Evolutionary conservation across 2,797 vertebrate species (phyloP).

Genomic region (Thunnus albacares): DNA sequence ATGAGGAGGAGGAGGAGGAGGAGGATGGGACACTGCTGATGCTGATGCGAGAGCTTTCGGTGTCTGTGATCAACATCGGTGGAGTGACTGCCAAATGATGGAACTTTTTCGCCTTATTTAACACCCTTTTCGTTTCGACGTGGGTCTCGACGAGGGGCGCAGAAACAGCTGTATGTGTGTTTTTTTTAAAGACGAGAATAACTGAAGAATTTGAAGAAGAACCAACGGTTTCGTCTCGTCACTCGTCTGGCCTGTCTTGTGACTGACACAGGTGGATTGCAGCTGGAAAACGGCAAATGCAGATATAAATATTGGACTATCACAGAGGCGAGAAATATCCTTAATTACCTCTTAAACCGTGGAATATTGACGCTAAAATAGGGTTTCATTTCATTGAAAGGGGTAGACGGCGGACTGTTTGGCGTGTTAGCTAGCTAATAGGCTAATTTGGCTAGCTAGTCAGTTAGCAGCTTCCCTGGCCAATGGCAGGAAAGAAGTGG

Average conservation of each 20-base stretch:
- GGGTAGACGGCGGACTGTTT: constrained; percentile 25
- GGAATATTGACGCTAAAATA: rapidly evolving
- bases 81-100: constrained; percentile 32
- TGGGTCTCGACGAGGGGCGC: background rate
- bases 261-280: constrained; percentile 81
- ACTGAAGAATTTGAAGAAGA: constrained; percentile 15
- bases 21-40: constrained; percentile 79
- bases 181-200: constrained; percentile 5
- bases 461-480: constrained; percentile 64
- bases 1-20: constrained; percentile 70
- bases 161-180: background rate
- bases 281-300: constrained; percentile 58
- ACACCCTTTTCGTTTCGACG: background rate
- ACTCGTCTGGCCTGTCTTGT: constrained; percentile 71
- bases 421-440: constrained; percentile 72
- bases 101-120: constrained; percentile 8
- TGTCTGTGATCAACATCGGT: constrained; percentile 71
- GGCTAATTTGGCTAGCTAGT: constrained; percentile 82
- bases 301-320: constrained; percentile 27
- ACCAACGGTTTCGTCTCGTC: constrained; percentile 57
- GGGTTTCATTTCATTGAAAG: background rate
- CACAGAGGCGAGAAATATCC: background rate
- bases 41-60: constrained; percentile 83
- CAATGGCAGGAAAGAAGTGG: constrained; percentile 65
- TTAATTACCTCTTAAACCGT: rapidly evolving